Percentiles rank a stretch among this genome's conserved stretches.
Evolutionary conservation across 2,797 vertebrate genomes (phyloP).

Genomic region (Tamandua tetradactyla): DNA sequence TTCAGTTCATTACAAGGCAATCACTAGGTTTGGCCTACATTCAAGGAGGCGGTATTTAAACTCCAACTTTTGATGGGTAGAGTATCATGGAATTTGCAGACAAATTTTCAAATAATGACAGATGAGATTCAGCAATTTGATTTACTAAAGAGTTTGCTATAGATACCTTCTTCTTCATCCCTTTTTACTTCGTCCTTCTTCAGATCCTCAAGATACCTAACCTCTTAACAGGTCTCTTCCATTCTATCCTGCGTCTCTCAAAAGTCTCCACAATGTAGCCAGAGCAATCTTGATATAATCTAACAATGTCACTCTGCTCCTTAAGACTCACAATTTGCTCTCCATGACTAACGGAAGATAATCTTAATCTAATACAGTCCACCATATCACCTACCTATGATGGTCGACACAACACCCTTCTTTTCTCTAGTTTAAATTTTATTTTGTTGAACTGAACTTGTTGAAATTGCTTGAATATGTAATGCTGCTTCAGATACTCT

Average conservation of each 20-base stretch:
- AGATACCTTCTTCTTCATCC: not conserved
- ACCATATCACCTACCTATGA: not conserved
- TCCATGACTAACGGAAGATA: not conserved
- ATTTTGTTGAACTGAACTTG: not conserved
- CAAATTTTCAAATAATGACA: not conserved
- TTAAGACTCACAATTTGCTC: not conserved
- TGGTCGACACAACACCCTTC: not conserved
- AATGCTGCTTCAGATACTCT: not conserved
- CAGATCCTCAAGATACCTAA: not conserved
- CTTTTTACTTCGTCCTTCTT: not conserved
- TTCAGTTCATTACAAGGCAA: not conserved
- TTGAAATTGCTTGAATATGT: not conserved
- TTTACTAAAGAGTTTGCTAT: not conserved
- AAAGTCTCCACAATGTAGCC: not conserved
- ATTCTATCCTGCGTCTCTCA: not conserved
- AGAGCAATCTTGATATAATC: not conserved
- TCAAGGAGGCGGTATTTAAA: not conserved
- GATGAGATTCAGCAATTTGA: not conserved
- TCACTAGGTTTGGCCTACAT: not conserved
- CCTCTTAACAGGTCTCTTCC: not conserved
- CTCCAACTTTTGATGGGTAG: not conserved
- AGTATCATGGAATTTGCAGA: not conserved
- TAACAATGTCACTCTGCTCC: not conserved
- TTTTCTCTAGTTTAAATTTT: not conserved
- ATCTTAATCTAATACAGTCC: not conserved